phyloP scores from a whole-genome alignment of 2,888 invertebrate species.

The Pilophorus perplexus region DNA sequence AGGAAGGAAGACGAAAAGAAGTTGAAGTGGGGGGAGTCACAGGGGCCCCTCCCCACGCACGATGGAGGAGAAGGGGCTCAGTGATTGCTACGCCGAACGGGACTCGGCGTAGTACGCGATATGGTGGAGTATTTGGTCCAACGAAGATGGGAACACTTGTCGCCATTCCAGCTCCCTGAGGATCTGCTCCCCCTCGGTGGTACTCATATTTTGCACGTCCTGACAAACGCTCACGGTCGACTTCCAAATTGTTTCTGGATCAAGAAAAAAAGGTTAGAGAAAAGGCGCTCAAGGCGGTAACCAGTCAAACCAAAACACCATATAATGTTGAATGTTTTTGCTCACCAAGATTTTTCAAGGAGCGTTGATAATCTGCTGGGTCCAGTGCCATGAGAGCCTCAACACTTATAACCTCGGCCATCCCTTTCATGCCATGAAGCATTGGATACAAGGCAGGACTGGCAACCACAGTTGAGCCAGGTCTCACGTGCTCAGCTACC shows the following conservation, averaged over 20 bases:
- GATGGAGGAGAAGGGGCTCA: conserved; percentile 40
- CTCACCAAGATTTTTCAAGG: conserved; percentile 54
- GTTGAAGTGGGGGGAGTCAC: conserved; percentile 10
- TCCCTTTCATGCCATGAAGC: conserved; percentile 47
- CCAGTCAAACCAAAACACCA: background rate
- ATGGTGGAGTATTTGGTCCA: conserved; percentile 44
- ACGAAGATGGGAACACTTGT: conserved; percentile 53
- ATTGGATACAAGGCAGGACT: conserved; percentile 50
- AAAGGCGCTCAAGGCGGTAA: background rate
- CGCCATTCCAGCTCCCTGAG: conserved; percentile 55
- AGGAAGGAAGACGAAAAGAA: background rate
- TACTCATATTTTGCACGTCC: conserved; percentile 55
- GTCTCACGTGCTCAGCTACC: conserved; percentile 52
- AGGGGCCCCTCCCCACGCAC: conserved; percentile 37
- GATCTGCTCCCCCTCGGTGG: conserved; percentile 52
- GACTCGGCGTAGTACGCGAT: conserved; percentile 35
- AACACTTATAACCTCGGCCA: conserved; percentile 53
- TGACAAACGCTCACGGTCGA: conserved; percentile 62
- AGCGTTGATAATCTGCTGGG: conserved; percentile 53
- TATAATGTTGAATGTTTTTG: no score
- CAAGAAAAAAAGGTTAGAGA: no score
- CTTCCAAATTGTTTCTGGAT: conserved; percentile 64
- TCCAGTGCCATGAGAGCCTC: conserved; percentile 55
- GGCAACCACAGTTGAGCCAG: conserved; percentile 54
- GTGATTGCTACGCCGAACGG: conserved; percentile 41